Evolutionary conservation across 2,113 vertebrate genomes (phyloP).

Genomic region (Actinemys pallida): DNA sequence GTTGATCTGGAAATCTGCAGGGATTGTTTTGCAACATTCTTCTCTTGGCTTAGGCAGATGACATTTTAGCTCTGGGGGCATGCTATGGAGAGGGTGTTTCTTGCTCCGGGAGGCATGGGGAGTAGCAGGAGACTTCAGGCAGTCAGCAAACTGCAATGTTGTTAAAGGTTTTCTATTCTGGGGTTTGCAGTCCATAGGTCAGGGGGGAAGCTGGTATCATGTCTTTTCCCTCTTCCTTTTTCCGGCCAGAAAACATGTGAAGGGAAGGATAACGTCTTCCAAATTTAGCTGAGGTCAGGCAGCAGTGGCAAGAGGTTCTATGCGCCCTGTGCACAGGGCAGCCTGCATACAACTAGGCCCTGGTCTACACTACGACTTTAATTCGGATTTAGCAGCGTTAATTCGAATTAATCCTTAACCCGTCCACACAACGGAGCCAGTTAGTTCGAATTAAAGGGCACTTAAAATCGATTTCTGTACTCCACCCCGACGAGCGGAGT

Average conservation of each 20-base stretch:
- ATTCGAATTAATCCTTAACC: too few relatives aligned
- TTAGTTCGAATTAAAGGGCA: too few relatives aligned
- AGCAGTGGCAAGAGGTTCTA: not conserved
- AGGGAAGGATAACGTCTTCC: conserved; percentile 3
- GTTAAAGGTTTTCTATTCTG: not conserved
- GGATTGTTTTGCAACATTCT: conserved; percentile 45
- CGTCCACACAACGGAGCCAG: too few relatives aligned
- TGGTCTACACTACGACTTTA: too few relatives aligned
- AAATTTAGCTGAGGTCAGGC: not conserved
- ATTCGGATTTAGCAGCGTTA: too few relatives aligned
- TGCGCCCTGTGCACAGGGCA: not conserved
- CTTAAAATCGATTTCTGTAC: too few relatives aligned
- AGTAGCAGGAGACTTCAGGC: conserved; percentile 20
- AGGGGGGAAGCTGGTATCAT: not conserved
- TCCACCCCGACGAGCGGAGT: too few relatives aligned
- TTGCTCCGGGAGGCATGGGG: not conserved
- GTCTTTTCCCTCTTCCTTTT: conserved; percentile 40
- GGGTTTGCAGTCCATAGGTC: not conserved
- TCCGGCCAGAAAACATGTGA: conserved; percentile 33
- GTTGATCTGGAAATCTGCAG: not conserved
- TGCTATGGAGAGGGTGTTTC: not conserved
- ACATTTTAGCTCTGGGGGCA: not conserved
- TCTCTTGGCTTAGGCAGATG: not conserved
- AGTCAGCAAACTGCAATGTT: not conserved
- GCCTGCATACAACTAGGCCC: conserved; percentile 40